These are phyloP conservation scores for Trachymyrmex cornetzi DNA, from an alignment of 1,140 invertebrate genomes.

Conservation along the genomic window DNA sequence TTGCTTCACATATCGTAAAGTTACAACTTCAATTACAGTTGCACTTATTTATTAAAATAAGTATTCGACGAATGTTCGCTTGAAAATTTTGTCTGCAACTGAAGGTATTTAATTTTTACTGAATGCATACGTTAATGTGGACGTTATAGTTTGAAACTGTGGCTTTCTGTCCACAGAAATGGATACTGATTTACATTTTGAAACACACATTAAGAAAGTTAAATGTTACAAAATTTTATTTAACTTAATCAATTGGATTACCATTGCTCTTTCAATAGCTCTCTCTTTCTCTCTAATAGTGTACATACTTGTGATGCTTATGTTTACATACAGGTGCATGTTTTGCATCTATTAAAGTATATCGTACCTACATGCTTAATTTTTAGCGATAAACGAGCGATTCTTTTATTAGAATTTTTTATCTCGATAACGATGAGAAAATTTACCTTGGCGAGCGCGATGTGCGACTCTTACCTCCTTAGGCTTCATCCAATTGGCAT, in stretches of 20 bases:
- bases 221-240: no score
- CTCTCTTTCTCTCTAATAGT: no score
- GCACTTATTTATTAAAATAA: not conserved
- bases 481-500: conserved; percentile 50
- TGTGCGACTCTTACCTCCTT: not conserved
- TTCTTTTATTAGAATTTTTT: no score
- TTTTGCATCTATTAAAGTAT: not conserved
- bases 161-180: no score
- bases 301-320: not conserved
- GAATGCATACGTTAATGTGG: no score
- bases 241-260: no score
- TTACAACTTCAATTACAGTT: not conserved
- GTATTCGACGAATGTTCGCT: not conserved
- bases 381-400: not conserved
- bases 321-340: not conserved
- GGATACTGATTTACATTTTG: no score
- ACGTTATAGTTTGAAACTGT: no score
- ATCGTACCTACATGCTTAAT: not conserved
- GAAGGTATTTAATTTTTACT: not conserved
- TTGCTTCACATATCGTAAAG: not conserved
- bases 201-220: no score
- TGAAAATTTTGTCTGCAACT: not conserved
- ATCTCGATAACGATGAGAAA: not conserved
- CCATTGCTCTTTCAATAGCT: no score
- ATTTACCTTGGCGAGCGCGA: not conserved